Conservation (phyloP, 2,113 vertebrate species). For the Saguinus imperator region DNA sequence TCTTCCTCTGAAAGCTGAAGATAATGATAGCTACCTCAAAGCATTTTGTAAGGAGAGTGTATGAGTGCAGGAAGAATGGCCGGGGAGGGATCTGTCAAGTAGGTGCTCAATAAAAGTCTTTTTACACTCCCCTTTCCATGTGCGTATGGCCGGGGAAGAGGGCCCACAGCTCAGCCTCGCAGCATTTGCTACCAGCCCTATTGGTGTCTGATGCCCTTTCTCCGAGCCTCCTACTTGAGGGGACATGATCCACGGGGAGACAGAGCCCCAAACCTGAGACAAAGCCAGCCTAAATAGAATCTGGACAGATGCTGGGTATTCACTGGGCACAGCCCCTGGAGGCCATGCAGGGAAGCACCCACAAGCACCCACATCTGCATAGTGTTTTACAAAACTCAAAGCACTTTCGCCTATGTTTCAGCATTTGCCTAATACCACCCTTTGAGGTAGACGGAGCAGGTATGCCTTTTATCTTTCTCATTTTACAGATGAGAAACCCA, state of each 20-base stretch:
- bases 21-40: background rate
- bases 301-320: background rate
- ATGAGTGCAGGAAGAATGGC: background rate
- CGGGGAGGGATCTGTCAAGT: background rate
- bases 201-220: background rate
- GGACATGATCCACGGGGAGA: background rate
- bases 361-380: background rate
- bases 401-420: background rate
- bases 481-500: slow-evolving; percentile 23
- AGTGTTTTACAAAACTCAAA: background rate
- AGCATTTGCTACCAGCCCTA: background rate
- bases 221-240: background rate
- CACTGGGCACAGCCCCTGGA: background rate
- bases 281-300: background rate
- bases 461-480: background rate
- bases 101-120: background rate
- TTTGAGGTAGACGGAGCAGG: background rate
- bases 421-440: background rate
- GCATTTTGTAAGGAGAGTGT: background rate
- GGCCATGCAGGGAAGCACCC: background rate
- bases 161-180: accelerated
- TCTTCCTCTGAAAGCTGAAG: background rate
- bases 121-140: background rate
- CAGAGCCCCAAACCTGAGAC: background rate
- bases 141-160: background rate